Evolutionary conservation across 2,113 vertebrate genomes (phyloP), one percentile per base, ranked within the genome.

Genomic region (Maccullochella peelii): DNA sequence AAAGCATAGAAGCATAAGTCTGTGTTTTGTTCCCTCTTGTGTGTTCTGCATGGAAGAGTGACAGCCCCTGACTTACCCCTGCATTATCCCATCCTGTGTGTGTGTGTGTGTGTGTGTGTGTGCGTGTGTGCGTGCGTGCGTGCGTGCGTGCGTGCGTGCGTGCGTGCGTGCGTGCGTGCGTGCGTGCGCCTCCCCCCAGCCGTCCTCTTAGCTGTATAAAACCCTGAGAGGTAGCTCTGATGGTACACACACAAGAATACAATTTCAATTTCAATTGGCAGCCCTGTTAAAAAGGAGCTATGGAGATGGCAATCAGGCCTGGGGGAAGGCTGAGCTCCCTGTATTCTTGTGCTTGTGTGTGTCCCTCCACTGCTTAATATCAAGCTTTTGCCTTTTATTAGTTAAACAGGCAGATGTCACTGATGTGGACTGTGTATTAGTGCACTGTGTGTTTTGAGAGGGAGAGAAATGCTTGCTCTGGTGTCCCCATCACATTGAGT

Each of bases 191-290:
- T 30, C 54, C 38, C 73, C 54, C 69, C 49, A 77, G 71, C 79
- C 54, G 79, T 89, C 81, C 84, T 89, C 81, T 89, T 84, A 91
- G 83, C 90, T 85, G 82, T 87, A 87, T 93, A 92, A 94, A 92
- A 92, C 91, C 92, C 92, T 86, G 82, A 95, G 93, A 89, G 92
- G 82, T 89, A 90, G 86, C 89, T 83, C 83, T 91, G 89, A 93
- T 91, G 91, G 88, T 82, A 73, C 85, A 88, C 89, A 93, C 92
- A 89, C 88, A 93, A 93, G 89, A 95, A 93, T 93, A 94, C 87
- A 90, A 91, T 95, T 95, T 95, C 93, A 94, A 93, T 95, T 94
- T 95, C 93, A 94, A 94, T 95, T 93, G 92, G 84, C 82, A 87
- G 88, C 84, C 80, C 82, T 88, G 91, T 92, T 94, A 92, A 91